Evolutionary conservation across 1,140 invertebrate genomes (phyloP).

Genomic region (Apis dorsata): DNA sequence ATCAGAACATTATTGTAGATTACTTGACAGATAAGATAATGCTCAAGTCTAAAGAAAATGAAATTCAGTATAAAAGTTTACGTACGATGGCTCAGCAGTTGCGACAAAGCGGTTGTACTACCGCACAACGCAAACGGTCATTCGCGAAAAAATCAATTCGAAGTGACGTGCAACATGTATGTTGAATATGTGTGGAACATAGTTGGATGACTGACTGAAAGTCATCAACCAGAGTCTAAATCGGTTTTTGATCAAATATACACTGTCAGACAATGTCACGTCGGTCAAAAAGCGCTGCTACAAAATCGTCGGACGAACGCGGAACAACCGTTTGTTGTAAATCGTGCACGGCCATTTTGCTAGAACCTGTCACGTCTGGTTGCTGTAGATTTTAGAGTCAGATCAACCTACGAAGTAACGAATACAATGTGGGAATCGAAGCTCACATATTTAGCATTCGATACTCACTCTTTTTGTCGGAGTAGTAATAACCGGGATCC

Average conservation of each 20-base stretch:
- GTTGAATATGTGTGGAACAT: constrained; percentile 7
- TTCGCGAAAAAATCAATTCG: constrained; percentile 69
- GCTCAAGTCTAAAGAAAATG: too few relatives aligned
- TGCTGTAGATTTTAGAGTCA: constrained; percentile 31
- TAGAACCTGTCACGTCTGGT: constrained; percentile 60
- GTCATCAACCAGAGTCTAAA: too few relatives aligned
- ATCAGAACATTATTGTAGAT: not conserved
- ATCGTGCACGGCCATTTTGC: constrained; percentile 77
- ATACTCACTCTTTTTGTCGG: constrained; percentile 69
- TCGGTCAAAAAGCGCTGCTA: not conserved
- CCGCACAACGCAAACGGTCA: constrained; percentile 55
- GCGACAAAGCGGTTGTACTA: constrained; percentile 15
- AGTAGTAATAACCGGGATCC: constrained; percentile 48
- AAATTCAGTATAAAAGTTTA: constrained; percentile 33
- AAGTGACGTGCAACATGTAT: constrained; percentile 59
- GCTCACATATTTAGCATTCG: constrained; percentile 21
- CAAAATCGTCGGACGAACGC: constrained; percentile 11
- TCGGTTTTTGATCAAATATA: not conserved
- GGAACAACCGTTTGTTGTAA: constrained; percentile 71
- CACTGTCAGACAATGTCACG: constrained; percentile 13
- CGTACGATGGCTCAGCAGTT: not conserved
- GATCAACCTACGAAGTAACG: not conserved
- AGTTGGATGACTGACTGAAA: not conserved
- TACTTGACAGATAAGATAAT: constrained; percentile 25
- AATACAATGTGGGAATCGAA: not conserved